Evolutionary conservation across 2,113 vertebrate genomes (phyloP), one percentile per base, ranked within the genome.

Genomic region (Poeciliopsis turrubarensis): DNA sequence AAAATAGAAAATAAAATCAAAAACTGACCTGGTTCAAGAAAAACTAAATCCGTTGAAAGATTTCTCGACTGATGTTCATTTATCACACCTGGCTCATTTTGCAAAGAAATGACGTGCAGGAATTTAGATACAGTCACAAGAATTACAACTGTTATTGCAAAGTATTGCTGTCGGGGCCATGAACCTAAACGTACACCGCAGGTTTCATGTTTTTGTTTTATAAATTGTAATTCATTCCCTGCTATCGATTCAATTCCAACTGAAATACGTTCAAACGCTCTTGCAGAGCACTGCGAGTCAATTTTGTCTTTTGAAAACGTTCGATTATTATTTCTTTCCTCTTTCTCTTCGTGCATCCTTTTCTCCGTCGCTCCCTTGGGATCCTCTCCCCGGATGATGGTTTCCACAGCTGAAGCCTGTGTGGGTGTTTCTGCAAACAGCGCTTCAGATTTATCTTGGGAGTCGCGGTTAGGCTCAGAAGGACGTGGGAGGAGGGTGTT

Each of bases 321-420:
- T 47, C 5, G 4, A 34, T 1, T 14, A 3, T 57, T 60, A 17
- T 66, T 17, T 1, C 62, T 31, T 39, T 31, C 44, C 41, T 65
- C 9, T 22, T n/a, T 15, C 25, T n/a, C 30, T 60, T 67, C n/a
- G 3, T 27, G n/a, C 29, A 44, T 63, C 31, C 68, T 32, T 66
- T 66, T 51, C 84, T 81, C 90, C 68, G 41, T 76, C 37, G 70
- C 68, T 85, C 80, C 84, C 80, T 65, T 75, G 82, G 57, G 82
- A 70, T 82, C 77, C 82, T 79, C 74, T 74, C 30, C 66, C 44
- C 61, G 70, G 34, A 12, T 65, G 65, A 81, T 79, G 75, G 73
- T 67, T 85, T 80, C 68, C 87, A 73, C 87, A 89, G 84, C 87
- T 86, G 86, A 86, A 44, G 70, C 78, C 70, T 64, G 60, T 81